phyloP scores from a whole-genome alignment of 1,140 invertebrate species.

The Globodera ellingtonae region DNA sequence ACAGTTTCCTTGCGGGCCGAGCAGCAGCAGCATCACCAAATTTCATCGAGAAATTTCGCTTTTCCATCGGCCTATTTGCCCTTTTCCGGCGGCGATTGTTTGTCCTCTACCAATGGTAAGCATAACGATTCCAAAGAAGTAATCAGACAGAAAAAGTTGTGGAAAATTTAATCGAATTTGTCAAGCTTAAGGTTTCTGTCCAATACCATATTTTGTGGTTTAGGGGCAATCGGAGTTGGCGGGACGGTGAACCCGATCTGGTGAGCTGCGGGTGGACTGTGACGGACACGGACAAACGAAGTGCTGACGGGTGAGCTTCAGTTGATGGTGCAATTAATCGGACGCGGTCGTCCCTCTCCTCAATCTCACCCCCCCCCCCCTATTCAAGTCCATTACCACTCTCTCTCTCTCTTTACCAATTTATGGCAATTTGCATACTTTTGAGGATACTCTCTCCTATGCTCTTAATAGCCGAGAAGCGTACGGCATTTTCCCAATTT shows the following conservation, averaged over 20 bases:
- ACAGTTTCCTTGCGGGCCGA: not conserved
- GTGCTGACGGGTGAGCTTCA: not conserved
- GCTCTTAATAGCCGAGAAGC: not conserved
- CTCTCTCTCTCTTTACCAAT: not conserved
- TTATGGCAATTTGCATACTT: slow-evolving; percentile 5
- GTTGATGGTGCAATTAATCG: not conserved
- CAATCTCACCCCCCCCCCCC: no score
- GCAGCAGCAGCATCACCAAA: not conserved
- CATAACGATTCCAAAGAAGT: no score
- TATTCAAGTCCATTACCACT: not conserved
- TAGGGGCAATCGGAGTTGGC: no score
- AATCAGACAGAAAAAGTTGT: no score
- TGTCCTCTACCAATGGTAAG: not conserved
- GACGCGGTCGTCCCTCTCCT: not conserved
- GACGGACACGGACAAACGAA: not conserved
- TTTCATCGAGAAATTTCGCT: not conserved
- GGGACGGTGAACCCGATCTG: not conserved
- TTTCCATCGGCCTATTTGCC: not conserved
- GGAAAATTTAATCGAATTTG: no score
- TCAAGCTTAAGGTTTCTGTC: not conserved
- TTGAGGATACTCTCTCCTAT: not conserved
- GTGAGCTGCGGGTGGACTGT: not conserved
- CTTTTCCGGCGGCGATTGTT: not conserved
- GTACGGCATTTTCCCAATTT: not conserved
- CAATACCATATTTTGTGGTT: not conserved